These are phyloP conservation scores for Chaunax sp. DNA, from an alignment of 2,797 vertebrate species.

Conservation along the genomic window DNA sequence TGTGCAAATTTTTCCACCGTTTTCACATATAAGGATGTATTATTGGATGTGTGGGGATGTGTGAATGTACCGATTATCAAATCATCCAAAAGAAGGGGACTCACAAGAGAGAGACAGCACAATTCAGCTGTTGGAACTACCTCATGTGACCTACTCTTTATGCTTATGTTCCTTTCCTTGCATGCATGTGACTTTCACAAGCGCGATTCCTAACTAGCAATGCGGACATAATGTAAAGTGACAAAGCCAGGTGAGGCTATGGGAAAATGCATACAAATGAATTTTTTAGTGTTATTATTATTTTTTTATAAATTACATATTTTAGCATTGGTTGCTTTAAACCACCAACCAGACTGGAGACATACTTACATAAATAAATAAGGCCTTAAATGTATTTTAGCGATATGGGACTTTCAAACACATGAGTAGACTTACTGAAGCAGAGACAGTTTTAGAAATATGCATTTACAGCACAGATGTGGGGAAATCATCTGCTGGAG, in stretches of 20 bases:
- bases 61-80: conserved; percentile 73
- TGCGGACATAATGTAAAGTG: conserved; percentile 61
- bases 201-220: conserved; percentile 42
- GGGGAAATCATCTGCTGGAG: conserved; percentile 65
- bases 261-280: conserved; percentile 38
- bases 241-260: conserved; percentile 56
- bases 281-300: conserved; percentile 39
- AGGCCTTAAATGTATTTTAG: conserved; percentile 59
- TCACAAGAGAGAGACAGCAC: conserved; percentile 59
- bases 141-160: conserved; percentile 63
- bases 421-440: conserved; percentile 34
- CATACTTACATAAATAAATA: conserved; percentile 55
- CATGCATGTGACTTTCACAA: conserved; percentile 55
- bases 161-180: conserved; percentile 53
- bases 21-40: conserved; percentile 48
- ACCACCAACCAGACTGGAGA: conserved; percentile 26
- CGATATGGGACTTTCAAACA: conserved; percentile 47
- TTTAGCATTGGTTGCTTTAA: conserved; percentile 46
- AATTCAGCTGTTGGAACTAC: conserved; percentile 52
- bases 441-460: conserved; percentile 62
- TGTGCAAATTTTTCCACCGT: neutral
- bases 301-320: conserved; percentile 41
- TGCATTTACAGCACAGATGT: conserved; percentile 67
- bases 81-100: conserved; percentile 65
- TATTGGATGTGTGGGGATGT: conserved; percentile 60